phyloP scores from a whole-genome alignment of 1,140 invertebrate species.

The Aphaenogaster floridana region DNA sequence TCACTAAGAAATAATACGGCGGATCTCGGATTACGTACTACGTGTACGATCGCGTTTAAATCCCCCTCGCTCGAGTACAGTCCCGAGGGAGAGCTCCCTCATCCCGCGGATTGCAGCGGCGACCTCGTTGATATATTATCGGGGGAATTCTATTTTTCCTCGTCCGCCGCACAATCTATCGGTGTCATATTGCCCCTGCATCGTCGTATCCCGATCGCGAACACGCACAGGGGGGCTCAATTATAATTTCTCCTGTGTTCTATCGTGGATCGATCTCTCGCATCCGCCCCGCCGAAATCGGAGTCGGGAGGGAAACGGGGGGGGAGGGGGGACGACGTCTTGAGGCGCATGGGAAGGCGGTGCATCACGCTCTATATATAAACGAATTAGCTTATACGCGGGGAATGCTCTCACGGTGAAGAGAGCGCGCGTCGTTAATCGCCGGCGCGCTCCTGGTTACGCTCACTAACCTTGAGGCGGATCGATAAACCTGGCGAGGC shows the following conservation, averaged over 20 bases:
- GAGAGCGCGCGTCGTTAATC: not conserved
- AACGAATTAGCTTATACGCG: conserved; percentile 13
- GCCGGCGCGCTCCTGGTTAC: conserved; percentile 6
- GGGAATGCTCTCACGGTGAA: not conserved
- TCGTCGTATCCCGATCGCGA: not conserved
- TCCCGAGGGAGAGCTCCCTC: not conserved
- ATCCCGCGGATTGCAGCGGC: not conserved
- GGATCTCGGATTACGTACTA: not conserved
- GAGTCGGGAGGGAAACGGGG: no score
- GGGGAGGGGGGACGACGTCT: not conserved
- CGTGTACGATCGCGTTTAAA: not conserved
- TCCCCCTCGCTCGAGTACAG: not conserved
- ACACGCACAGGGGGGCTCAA: not conserved
- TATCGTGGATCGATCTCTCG: conserved; percentile 21
- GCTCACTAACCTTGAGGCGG: conserved; percentile 55
- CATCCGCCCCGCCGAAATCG: not conserved
- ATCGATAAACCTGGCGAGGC: conserved; percentile 35
- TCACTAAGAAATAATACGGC: not conserved
- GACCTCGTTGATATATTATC: not conserved
- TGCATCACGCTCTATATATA: conserved; percentile 49
- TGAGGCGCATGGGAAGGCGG: not conserved
- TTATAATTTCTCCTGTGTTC: not conserved
- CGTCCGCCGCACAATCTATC: not conserved
- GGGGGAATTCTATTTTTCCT: not conserved
- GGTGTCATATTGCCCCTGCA: not conserved